Percentiles rank a stretch among this genome's conserved stretches.
Evolutionary conservation across 2,888 invertebrate species (phyloP).

Genomic region (Psylliodes chrysocephalus): DNA sequence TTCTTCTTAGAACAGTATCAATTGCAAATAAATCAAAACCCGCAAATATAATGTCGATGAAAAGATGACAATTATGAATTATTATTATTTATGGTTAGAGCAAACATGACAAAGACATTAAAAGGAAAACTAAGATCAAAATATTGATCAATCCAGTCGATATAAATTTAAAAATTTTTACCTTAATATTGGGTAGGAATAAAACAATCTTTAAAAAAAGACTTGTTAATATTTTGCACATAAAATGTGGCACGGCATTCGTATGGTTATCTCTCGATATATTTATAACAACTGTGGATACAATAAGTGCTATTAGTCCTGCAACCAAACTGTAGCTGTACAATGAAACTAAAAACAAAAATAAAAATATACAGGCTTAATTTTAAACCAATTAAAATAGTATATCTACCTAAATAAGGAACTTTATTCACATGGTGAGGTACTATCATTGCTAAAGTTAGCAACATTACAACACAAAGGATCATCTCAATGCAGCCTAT

Average conservation of each 20-base stretch:
- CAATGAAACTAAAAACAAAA: slow-evolving; percentile 52
- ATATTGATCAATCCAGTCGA: not conserved
- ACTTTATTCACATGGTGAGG: slow-evolving; percentile 55
- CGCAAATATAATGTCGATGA: too few relatives aligned
- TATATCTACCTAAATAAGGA: slow-evolving; percentile 60
- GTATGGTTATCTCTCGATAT: slow-evolving; percentile 53
- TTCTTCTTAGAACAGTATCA: too few relatives aligned
- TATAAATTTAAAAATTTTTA: slow-evolving; percentile 44
- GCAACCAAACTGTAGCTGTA: slow-evolving; percentile 56
- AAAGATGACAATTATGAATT: too few relatives aligned
- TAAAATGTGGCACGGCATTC: slow-evolving; percentile 50
- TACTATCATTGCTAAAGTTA: slow-evolving; percentile 52
- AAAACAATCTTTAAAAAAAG: slow-evolving; percentile 50
- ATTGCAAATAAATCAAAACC: too few relatives aligned
- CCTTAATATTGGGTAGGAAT: slow-evolving; percentile 55
- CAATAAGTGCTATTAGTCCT: slow-evolving; percentile 51
- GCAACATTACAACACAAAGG: slow-evolving; percentile 52
- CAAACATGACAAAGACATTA: too few relatives aligned
- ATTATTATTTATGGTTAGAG: too few relatives aligned
- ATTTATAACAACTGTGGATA: slow-evolving; percentile 58
- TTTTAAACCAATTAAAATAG: too few relatives aligned
- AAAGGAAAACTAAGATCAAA: too few relatives aligned
- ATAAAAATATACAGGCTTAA: too few relatives aligned
- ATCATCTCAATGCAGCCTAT: slow-evolving; percentile 57
- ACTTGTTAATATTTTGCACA: slow-evolving; percentile 53